phyloP scores from a whole-genome alignment of 1,140 invertebrate genomes.

The Hyphantria cunea region DNA sequence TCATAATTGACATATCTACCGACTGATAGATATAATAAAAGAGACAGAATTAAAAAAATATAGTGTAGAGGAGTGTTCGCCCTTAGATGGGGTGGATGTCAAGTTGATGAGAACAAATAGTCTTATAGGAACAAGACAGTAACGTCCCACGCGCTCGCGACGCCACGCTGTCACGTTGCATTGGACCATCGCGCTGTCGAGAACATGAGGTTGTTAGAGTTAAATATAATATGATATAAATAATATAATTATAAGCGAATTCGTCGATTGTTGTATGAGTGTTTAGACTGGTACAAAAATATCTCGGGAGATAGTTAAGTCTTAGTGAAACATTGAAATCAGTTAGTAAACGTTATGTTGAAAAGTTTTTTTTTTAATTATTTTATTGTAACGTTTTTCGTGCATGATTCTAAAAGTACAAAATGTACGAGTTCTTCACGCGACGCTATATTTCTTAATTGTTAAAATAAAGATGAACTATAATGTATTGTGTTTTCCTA shows the following conservation, averaged over 20 bases:
- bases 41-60: no score
- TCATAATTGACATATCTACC: slow-evolving; percentile 1
- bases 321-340: slow-evolving; percentile 20
- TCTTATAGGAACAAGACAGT: no score
- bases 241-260: slow-evolving; percentile 36
- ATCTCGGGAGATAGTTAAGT: slow-evolving; percentile 19
- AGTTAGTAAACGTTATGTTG: slow-evolving; percentile 48
- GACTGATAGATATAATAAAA: neutral
- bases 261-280: slow-evolving; percentile 32
- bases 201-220: slow-evolving; percentile 42
- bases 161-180: slow-evolving; percentile 2
- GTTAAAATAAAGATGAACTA: slow-evolving; percentile 70
- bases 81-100: no score
- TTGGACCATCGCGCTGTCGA: slow-evolving; percentile 7
- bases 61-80: no score
- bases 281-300: slow-evolving; percentile 36
- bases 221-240: slow-evolving; percentile 33
- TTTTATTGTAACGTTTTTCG: slow-evolving; percentile 49
- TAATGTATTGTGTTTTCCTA: slow-evolving; percentile 79
- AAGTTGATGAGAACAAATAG: no score
- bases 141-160: neutral
- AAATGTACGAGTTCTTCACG: slow-evolving; percentile 57
- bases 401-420: slow-evolving; percentile 67
- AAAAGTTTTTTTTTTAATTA: slow-evolving; percentile 56
- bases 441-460: slow-evolving; percentile 65